Evolutionary conservation across 2,797 vertebrate genomes (phyloP), one percentile per base, ranked within the genome.

Genomic region (Kryptopterus vitreolus): DNA sequence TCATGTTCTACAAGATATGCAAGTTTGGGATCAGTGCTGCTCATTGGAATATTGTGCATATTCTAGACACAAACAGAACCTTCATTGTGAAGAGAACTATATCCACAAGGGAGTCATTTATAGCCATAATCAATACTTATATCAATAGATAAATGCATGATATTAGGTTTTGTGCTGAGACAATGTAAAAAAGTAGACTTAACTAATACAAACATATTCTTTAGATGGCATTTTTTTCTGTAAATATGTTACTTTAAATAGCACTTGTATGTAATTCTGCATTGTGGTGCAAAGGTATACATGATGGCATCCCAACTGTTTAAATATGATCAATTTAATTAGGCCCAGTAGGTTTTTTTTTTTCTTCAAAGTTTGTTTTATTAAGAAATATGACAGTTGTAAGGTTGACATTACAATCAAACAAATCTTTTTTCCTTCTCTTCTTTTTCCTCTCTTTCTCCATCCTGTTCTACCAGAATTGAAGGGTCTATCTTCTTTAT

Each of bases 131-230:
- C 62, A 22, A 63, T 63, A 35, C 18, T 63, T n/a, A 65, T 33
- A n/a, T 66, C 63, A 66, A 66, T 18, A 26, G 4, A 43, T 66
- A 66, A 46, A 66, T 66, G 63, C n/a, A 43, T 66, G 38, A 66
- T 24, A 22, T 7, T 43, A 43, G 35, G 35, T 43, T 66, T 46
- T 15, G n/a, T n/a, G 12, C 62, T 65, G 62, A 38, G 3, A 65
- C 33, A 33, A 65, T n/a, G 20, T 22, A 22, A 62, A 62, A 62
- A 18, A 26, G 11, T 12, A 58, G 24, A 8, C 3, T 33, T 62
- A 33, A 33, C 24, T 59, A 29, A 5, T 59, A 15, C 0, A 29
- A 59, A 58, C 4, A 43, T 43, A 10, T 43, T 43, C 38, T 10
- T 43, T 7, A 43, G 10, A 43, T 43, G 10, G 38, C 38, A 43